These are phyloP conservation scores for Bombus balteatus DNA, from an alignment of 1,140 invertebrate genomes.

Conservation along the genomic window DNA sequence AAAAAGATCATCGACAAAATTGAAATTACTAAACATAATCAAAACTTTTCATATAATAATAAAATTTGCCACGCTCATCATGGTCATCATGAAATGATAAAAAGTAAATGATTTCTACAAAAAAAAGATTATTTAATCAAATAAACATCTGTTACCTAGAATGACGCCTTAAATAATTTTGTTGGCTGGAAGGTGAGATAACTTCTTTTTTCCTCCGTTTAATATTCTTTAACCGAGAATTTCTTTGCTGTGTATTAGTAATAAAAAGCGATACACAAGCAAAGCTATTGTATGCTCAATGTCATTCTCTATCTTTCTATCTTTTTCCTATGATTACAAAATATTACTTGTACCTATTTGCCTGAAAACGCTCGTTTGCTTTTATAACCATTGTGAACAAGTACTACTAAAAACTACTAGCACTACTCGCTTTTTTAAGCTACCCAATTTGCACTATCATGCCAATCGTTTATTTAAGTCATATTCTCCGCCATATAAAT, in stretches of 20 bases:
- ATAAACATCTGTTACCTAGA: background rate
- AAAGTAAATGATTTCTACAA: background rate
- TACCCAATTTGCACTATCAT: background rate
- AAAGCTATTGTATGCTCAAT: background rate
- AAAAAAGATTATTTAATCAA: background rate
- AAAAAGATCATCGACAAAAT: background rate
- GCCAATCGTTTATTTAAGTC: background rate
- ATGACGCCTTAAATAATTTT: background rate
- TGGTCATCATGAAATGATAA: background rate
- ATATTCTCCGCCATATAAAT: background rate
- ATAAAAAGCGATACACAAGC: background rate
- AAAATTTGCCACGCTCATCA: no score
- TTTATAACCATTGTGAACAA: background rate
- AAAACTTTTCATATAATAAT: background rate
- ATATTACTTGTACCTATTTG: background rate
- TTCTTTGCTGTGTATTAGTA: background rate
- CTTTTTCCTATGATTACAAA: background rate
- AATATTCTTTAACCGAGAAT: no score
- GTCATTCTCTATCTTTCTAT: constrained; percentile 2
- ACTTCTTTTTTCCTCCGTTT: background rate
- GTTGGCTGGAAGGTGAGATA: background rate
- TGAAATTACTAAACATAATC: background rate
- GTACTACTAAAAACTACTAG: background rate
- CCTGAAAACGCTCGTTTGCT: background rate
- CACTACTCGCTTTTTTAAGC: background rate